These are phyloP conservation scores for Sarcoramphus papa DNA, from an alignment of 2,797 vertebrate genomes.

Conservation along the genomic window DNA sequence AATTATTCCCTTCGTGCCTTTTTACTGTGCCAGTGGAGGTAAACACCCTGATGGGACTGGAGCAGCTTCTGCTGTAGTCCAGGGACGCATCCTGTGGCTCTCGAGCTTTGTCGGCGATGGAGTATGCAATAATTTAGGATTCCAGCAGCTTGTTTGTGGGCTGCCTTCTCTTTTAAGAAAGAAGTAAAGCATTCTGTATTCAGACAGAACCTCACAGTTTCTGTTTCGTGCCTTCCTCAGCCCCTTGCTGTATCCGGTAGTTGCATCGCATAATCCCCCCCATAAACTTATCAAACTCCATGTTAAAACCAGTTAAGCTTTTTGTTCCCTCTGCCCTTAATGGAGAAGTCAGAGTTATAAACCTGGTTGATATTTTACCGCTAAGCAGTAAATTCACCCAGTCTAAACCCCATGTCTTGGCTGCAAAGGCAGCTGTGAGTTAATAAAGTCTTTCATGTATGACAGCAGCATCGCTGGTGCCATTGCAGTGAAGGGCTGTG, in stretches of 20 bases:
- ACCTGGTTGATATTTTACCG: not conserved
- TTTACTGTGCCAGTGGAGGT: not conserved
- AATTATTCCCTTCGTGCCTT: not conserved
- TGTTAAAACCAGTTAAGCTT: not conserved
- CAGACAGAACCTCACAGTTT: too few species aligned
- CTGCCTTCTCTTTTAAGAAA: not conserved
- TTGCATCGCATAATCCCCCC: not conserved
- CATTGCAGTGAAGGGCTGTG: not conserved
- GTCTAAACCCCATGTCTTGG: not conserved
- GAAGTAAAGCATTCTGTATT: not conserved
- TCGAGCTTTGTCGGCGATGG: fast-evolving
- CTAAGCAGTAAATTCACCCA: not conserved
- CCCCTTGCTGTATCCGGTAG: not conserved
- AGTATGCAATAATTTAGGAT: fast-evolving
- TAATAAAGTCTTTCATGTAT: not conserved
- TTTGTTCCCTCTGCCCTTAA: not conserved
- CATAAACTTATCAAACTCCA: not conserved
- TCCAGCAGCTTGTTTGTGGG: not conserved
- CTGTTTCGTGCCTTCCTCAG: not conserved
- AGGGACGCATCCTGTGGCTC: not conserved
- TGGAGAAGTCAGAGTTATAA: not conserved
- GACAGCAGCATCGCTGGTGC: not conserved
- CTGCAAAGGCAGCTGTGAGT: not conserved
- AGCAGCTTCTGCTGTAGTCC: not conserved
- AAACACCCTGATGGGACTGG: not conserved